Base-by-base conservation (phyloP, 2,888 invertebrate species). In the Patella depressa region DNA sequence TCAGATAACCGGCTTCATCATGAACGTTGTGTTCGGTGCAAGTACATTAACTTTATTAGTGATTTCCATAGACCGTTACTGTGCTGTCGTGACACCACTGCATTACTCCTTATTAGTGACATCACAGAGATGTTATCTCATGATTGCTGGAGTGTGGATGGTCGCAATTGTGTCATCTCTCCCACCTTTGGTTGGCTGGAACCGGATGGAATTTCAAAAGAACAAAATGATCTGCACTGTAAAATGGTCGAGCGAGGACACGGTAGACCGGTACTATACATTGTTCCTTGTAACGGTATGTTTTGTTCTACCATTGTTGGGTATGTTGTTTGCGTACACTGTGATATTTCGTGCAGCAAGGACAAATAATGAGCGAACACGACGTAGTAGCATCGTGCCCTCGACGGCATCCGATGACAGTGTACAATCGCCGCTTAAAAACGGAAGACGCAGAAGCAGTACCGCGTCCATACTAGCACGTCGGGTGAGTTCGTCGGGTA, bases 401-500 rank as follows among this genome's bases (percentile, higher is more conserved):
- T 45, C 53, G 73, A 53, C 53, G 15, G 15, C 1, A 17, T 57
- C 34, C 65, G 4, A 71, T 69, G 34, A 72, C 1, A 45, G 45
- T 45, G 45, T 45, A 45, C 45, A 45, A 45, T 79, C 84, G 9
- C 85, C 86, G 45, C 78, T 86, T 14, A 82, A 84, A 24, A 79
- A 80, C 69, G 79, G 80, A 12, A 77, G 85, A 2, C 80, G 88
- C 14, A 78, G 88, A 53, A 86, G 85, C 76, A 87, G 88, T 70
- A 79, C 86, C n/a, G 84, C 84, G n/a, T 86, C 87, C 14, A 87
- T 86, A 55, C 78, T 88, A 15, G 80, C 84, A 0, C 86, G 95
- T 78, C 95, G 95, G 90, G 94, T 96, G 75, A 95, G 97, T 82
- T 96, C 96, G 81, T 96, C 96, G 89, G 95, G 96, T 72, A 93